A percentile compares a stretch with the other conserved stretches of the same genome.
Conservation (phyloP, 2,888 invertebrate species). For the Synanthedon formicaeformis region DNA sequence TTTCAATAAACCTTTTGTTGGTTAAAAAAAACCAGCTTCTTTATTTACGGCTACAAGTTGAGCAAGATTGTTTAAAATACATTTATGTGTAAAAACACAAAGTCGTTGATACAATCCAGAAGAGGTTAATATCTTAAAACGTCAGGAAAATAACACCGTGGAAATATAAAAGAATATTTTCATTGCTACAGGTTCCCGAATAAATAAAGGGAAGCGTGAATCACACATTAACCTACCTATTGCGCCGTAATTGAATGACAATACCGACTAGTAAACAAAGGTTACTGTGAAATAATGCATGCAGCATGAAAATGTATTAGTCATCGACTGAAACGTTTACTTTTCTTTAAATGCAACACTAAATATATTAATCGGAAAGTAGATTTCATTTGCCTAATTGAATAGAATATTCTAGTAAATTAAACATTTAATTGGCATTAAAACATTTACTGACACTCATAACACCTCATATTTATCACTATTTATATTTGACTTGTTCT, state of each 20-base stretch:
- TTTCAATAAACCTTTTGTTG: conserved; percentile 27
- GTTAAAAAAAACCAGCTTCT: conserved; percentile 17
- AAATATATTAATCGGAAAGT: not conserved
- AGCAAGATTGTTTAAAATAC: not conserved
- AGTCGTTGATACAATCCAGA: conserved; percentile 3
- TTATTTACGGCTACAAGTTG: not conserved
- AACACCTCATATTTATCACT: too few species aligned
- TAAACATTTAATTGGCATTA: conserved; percentile 14
- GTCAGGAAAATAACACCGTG: too few species aligned
- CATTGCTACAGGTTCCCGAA: conserved; percentile 2
- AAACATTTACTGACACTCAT: too few species aligned
- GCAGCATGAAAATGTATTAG: conserved; percentile 46
- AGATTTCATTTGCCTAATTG: not conserved
- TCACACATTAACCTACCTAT: conserved; percentile 19
- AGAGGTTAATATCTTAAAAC: too few species aligned
- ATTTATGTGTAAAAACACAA: not conserved
- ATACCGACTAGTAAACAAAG: conserved; percentile 41
- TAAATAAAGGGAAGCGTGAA: conserved; percentile 21
- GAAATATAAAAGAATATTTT: too few species aligned
- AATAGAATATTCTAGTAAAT: conserved; percentile 17
- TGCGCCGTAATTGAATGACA: conserved; percentile 28
- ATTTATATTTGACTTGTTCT: too few species aligned
- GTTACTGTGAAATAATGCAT: conserved; percentile 46
- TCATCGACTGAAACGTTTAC: conserved; percentile 25
- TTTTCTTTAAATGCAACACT: conserved; percentile 14